Evolutionary conservation across 2,797 vertebrate species (phyloP), one percentile per base, ranked within the genome.

Genomic region (Characodon lateralis): DNA sequence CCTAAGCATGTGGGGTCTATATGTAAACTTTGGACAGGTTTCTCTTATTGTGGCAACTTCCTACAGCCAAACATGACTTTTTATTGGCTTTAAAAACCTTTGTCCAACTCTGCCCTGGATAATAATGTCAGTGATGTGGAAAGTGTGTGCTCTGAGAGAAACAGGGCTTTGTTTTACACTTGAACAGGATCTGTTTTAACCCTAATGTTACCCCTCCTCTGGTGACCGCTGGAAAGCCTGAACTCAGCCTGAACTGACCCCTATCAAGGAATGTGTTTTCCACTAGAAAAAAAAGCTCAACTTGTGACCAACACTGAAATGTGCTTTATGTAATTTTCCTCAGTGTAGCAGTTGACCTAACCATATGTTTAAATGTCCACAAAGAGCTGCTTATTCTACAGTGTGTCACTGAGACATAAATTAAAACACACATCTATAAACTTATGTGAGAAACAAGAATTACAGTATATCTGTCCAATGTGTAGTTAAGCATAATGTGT

Each of bases 211-310:
- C 91, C 91, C 89, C 90, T 92, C 87, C 91, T 85, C 89, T 53
- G 48, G 71, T 84, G 89, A 91, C 89, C 85, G 56, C 92, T 84
- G 78, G 74, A 88, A 88, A 83, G 87, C 83, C 48, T 75, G 78
- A 59, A 87, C 78, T 90, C 87, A 89, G 93, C 94, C 68, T 93
- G 92, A 80, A 63, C n/a, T n/a, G n/a, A n/a, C n/a, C 56, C 80
- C 8, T 76, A 77, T 85, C 89, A 83, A 88, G 87, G 89, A 92
- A 93, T 91, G 92, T 91, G 92, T 93, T 93, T 93, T 94, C 93
- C 88, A 73, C 88, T 92, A 85, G 65, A 63, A 43, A 73, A 73
- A 88, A 92, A 93, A 79, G 91, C 93, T 89, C 93, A 94, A 93
- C 95, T 94, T 94, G 87, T 85, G 89, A 93, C 88, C 58, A 43